phyloP scores from a whole-genome alignment of 2,113 vertebrate genomes.

The Peromyscus polionotus region DNA sequence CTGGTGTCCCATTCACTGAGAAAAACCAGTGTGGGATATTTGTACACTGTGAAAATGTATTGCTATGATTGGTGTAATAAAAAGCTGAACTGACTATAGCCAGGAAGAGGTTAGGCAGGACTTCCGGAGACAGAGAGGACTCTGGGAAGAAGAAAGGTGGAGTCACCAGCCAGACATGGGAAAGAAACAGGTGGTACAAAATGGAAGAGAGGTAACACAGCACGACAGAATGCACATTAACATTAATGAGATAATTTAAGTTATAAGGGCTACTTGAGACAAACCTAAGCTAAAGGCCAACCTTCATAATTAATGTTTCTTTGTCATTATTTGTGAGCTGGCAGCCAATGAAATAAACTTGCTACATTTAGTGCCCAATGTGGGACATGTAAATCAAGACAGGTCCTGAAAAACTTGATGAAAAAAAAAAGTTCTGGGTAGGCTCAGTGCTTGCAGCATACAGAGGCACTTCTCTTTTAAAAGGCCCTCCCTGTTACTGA shows the following conservation, averaged over 20 bases:
- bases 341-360: not conserved
- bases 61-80: not conserved
- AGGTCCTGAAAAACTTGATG: not conserved
- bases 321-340: not conserved
- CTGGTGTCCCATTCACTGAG: not conserved
- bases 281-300: not conserved
- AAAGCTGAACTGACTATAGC: not conserved
- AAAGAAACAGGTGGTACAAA: not conserved
- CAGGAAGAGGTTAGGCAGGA: not conserved
- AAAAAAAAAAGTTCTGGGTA: not conserved
- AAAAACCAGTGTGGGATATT: not conserved
- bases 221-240: not conserved
- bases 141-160: not conserved
- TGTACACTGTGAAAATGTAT: not conserved
- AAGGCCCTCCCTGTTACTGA: not conserved
- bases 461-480: not conserved
- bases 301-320: not conserved
- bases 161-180: not conserved
- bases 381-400: not conserved
- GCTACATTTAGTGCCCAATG: not conserved
- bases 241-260: not conserved
- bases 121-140: not conserved
- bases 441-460: not conserved
- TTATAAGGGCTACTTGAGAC: not conserved
- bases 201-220: not conserved